These are phyloP conservation scores for Poeciliopsis prolifica DNA, from an alignment of 2,113 vertebrate genomes.

Conservation along the genomic window DNA sequence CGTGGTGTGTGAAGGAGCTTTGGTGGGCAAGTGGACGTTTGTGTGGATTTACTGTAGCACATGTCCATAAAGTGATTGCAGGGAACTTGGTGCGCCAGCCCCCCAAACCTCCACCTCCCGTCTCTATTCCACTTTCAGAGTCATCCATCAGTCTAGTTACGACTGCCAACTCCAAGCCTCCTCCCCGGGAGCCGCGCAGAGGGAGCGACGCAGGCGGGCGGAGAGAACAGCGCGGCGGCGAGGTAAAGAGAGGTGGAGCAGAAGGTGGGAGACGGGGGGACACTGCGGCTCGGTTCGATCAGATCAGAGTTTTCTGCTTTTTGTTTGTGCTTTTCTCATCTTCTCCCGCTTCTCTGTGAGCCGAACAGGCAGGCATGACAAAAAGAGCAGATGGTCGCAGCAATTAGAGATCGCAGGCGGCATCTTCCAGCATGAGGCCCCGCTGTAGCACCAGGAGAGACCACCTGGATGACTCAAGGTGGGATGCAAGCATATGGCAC, in stretches of 20 bases:
- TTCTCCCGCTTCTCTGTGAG: conserved; percentile 37
- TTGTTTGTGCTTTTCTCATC: conserved; percentile 6
- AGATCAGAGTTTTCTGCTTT: conserved; percentile 44
- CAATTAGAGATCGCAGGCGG: conserved; percentile 77
- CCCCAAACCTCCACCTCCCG: not conserved
- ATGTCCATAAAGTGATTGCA: conserved; percentile 65
- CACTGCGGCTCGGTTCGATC: conserved; percentile 16
- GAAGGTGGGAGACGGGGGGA: conserved; percentile 18
- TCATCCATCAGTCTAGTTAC: conserved; percentile 77
- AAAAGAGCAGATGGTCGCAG: conserved; percentile 78
- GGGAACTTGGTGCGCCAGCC: conserved; percentile 44
- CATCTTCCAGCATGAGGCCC: conserved; percentile 72
- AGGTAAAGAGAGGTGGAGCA: conserved; percentile 20
- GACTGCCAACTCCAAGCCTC: conserved; percentile 63
- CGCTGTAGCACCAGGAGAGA: conserved; percentile 68
- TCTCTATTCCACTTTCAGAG: conserved; percentile 56
- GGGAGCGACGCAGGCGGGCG: conserved; percentile 21
- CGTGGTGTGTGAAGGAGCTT: conserved; percentile 33
- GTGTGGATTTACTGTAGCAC: conserved; percentile 57
- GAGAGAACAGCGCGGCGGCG: conserved; percentile 6
- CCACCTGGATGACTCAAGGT: conserved; percentile 79
- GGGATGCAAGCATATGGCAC: conserved; percentile 73
- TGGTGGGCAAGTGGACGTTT: conserved; percentile 46
- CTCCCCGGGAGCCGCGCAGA: conserved; percentile 60
- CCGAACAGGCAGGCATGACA: conserved; percentile 70